These are phyloP conservation scores for Pangasius larnaudii DNA, from an alignment of 2,797 vertebrate species.

Conservation along the genomic window DNA sequence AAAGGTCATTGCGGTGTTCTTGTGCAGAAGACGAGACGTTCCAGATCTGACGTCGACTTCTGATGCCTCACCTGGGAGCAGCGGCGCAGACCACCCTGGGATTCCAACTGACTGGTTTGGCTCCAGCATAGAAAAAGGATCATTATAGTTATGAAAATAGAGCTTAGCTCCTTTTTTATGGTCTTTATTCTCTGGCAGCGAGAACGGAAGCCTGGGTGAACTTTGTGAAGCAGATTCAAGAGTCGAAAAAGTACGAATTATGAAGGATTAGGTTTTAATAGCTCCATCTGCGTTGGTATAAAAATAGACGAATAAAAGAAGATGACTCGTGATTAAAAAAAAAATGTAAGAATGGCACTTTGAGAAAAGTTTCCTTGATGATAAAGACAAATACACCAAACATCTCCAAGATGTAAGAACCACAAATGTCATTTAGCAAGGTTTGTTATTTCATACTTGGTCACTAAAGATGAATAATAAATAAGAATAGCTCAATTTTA, in stretches of 20 bases:
- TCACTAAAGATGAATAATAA: slow-evolving; percentile 31
- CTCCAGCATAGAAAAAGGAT: slow-evolving; percentile 22
- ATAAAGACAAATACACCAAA: slow-evolving; percentile 5
- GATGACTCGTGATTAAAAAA: neutral
- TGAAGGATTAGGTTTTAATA: slow-evolving; percentile 27
- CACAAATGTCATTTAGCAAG: slow-evolving; percentile 27
- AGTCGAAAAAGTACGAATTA: neutral
- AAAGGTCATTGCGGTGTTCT: slow-evolving; percentile 53
- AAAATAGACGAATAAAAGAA: neutral
- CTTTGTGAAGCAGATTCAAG: slow-evolving; percentile 4
- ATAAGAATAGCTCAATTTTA: neutral
- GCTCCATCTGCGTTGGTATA: slow-evolving; percentile 21
- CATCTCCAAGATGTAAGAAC: neutral
- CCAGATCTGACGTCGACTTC: slow-evolving; percentile 21
- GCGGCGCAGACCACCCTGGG: neutral
- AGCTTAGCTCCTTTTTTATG: neutral
- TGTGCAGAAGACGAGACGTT: slow-evolving; percentile 22
- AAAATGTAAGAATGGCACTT: neutral
- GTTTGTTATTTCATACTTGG: slow-evolving; percentile 10
- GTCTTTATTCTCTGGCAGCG: neutral
- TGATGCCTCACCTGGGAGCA: slow-evolving; percentile 36
- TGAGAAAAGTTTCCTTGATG: neutral
- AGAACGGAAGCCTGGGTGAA: neutral
- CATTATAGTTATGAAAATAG: slow-evolving; percentile 34
- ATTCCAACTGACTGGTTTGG: neutral